A percentile compares a stretch with the other conserved stretches of the same genome.
Evolutionary conservation across 2,888 invertebrate genomes (phyloP).

Genomic region (Drosophila hamatofila): DNA sequence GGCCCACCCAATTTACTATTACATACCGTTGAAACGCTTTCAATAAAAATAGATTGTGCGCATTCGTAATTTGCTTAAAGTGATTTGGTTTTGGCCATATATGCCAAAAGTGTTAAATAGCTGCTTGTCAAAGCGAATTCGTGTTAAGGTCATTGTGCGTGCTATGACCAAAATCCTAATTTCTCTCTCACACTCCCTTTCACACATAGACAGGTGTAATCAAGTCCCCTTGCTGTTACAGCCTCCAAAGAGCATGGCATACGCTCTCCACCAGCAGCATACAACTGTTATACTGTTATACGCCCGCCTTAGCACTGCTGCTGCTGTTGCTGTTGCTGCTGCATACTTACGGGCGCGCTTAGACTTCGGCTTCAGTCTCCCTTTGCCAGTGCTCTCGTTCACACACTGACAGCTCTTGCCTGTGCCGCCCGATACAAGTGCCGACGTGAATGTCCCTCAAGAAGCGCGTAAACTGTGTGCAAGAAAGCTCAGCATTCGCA

Average conservation of each 20-base stretch:
- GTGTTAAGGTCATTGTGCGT: conserved; percentile 37
- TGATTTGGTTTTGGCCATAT: conserved; percentile 38
- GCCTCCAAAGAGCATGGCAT: conserved; percentile 29
- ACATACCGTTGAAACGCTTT: not conserved
- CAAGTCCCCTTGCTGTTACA: conserved; percentile 15
- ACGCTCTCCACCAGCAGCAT: conserved; percentile 1
- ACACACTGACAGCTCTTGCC: conserved; percentile 53
- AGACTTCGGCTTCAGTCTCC: conserved; percentile 62
- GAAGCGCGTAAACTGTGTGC: conserved; percentile 61
- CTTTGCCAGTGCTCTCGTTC: conserved; percentile 70
- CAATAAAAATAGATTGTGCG: conserved; percentile 60
- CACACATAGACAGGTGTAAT: conserved; percentile 31
- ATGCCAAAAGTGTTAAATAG: conserved; percentile 50
- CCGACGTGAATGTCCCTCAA: conserved; percentile 34
- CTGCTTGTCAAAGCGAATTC: conserved; percentile 25
- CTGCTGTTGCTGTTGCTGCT: conserved; percentile 48
- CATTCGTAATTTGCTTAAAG: conserved; percentile 33
- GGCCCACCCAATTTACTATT: not conserved
- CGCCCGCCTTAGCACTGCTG: conserved; percentile 37
- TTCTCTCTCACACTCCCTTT: conserved; percentile 5
- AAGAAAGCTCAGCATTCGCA: conserved; percentile 40
- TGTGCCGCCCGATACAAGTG: conserved; percentile 36
- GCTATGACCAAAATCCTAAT: conserved; percentile 50
- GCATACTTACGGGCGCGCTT: conserved; percentile 67
- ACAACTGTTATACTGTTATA: conserved; percentile 60